phyloP scores from a whole-genome alignment of 2,113 vertebrate genomes.

The Bujurquina vittata region DNA sequence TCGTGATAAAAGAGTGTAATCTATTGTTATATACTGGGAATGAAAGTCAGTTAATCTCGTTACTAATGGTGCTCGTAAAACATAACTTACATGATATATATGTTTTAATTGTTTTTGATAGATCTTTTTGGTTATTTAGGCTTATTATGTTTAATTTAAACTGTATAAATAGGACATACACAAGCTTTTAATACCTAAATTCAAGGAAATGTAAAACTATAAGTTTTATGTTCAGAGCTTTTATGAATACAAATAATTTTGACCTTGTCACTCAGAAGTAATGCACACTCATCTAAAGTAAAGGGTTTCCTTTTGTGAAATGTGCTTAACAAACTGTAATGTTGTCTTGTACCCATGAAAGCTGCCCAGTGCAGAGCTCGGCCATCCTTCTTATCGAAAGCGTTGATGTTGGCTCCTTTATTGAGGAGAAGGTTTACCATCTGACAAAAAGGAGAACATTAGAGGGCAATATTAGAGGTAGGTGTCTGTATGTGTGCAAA shows the following conservation, averaged over 20 bases:
- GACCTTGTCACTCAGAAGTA: too few relatives aligned
- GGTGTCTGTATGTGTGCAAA: background rate
- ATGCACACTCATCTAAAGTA: too few relatives aligned
- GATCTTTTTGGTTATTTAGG: too few relatives aligned
- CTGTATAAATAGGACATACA: too few relatives aligned
- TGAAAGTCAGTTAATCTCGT: background rate
- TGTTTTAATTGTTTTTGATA: too few relatives aligned
- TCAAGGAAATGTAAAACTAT: too few relatives aligned
- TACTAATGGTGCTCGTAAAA: too few relatives aligned
- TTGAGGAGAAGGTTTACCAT: conserved; percentile 94
- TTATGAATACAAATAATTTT: too few relatives aligned
- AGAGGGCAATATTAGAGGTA: background rate
- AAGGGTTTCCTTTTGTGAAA: background rate
- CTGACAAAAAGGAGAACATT: conserved; percentile 69
- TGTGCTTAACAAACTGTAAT: background rate
- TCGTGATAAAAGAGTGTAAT: too few relatives aligned
- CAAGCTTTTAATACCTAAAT: too few relatives aligned
- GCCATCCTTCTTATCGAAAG: conserved; percentile 97
- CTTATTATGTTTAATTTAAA: too few relatives aligned
- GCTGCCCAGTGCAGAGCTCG: conserved; percentile 97
- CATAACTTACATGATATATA: background rate
- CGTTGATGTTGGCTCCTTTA: conserved; percentile 98
- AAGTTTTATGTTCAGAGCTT: background rate
- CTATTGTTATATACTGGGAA: background rate
- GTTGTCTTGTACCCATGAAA: conserved; percentile 87